These are phyloP conservation scores for Echinometra lucunter DNA, from an alignment of 53 echinoderm and acorn worm species.

Conservation along the genomic window DNA sequence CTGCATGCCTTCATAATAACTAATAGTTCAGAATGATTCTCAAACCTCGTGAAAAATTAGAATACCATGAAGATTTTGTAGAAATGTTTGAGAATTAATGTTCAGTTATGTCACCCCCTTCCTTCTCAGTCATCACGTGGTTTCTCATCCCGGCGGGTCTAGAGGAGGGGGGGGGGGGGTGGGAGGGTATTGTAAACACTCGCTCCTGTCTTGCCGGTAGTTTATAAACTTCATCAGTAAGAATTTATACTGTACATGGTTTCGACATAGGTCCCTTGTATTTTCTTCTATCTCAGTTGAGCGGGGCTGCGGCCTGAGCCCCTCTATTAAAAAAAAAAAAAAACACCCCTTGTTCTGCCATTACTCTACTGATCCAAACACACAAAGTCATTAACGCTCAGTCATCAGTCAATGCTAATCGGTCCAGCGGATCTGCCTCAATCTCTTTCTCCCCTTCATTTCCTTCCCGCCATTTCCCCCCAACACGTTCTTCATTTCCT, in stretches of 20 bases:
- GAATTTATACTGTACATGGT: too few species aligned
- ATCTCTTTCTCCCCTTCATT: neutral
- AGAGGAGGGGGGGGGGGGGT: too few species aligned
- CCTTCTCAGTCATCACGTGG: neutral
- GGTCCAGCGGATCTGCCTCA: constrained; percentile 1
- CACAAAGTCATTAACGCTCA: constrained; percentile 30
- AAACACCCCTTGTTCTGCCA: neutral
- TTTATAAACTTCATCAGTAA: too few species aligned
- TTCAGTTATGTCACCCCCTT: neutral
- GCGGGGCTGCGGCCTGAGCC: neutral
- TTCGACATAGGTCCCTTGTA: too few species aligned
- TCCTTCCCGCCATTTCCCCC: constrained; percentile 4
- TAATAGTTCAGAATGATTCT: too few species aligned
- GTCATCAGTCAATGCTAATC: constrained; percentile 54
- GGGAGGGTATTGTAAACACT: too few species aligned
- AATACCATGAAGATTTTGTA: neutral
- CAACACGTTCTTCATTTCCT: neutral
- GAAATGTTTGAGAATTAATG: neutral
- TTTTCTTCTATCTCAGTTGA: too few species aligned
- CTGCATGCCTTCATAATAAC: too few species aligned
- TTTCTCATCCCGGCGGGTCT: too few species aligned
- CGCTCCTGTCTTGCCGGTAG: too few species aligned
- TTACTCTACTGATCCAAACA: neutral
- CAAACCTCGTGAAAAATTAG: too few species aligned
- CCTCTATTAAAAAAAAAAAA: neutral